Evolutionary conservation across 2,797 vertebrate species (phyloP).

Genomic region (Hybognathus amarus): DNA sequence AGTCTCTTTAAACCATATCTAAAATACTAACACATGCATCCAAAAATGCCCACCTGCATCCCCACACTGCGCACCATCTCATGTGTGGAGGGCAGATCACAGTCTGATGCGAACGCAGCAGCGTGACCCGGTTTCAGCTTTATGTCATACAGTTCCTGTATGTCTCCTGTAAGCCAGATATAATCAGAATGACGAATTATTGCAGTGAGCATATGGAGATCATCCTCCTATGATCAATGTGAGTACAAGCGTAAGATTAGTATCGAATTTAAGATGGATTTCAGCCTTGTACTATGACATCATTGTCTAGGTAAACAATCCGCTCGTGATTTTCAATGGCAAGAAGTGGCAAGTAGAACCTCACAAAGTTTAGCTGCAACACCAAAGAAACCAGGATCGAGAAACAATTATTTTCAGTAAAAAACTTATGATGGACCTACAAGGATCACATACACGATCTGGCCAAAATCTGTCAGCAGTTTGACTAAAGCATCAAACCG

Average conservation of each 20-base stretch:
- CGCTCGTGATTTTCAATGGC: conserved; percentile 82
- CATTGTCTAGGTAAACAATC: conserved; percentile 95
- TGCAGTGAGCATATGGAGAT: background rate
- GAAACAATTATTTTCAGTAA: background rate
- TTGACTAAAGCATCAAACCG: background rate
- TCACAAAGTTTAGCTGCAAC: conserved; percentile 93
- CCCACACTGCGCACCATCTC: conserved; percentile 89
- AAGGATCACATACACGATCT: background rate
- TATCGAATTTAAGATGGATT: conserved; percentile 30
- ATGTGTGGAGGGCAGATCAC: conserved; percentile 89
- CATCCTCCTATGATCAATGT: background rate
- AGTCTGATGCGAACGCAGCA: conserved; percentile 94
- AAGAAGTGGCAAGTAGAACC: conserved; percentile 93
- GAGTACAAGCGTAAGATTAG: background rate
- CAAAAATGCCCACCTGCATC: conserved; percentile 87
- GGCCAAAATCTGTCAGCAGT: conserved; percentile 5
- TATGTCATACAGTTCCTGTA: conserved; percentile 86
- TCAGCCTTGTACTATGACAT: conserved; percentile 95
- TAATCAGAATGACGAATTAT: background rate
- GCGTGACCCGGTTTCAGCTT: conserved; percentile 87
- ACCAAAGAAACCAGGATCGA: conserved; percentile 42
- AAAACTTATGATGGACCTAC: background rate
- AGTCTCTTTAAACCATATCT: background rate
- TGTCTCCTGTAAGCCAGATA: conserved; percentile 82
- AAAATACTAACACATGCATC: background rate